Conservation (phyloP, 1,140 invertebrate species). For the Rhyzopertha dominica region DNA sequence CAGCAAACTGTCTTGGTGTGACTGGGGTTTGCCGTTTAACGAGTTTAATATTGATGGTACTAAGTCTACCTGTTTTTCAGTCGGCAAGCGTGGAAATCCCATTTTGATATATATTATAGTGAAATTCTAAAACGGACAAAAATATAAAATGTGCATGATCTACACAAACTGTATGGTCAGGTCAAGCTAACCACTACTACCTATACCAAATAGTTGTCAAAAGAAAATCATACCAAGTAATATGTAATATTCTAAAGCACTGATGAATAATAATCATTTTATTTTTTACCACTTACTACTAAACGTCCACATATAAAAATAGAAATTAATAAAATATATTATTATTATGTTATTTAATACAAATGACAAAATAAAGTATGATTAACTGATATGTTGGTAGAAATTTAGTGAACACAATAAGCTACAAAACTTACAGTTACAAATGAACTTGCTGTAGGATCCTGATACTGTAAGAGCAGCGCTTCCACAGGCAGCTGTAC, state of each 20-base stretch:
- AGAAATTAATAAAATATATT: too few species aligned
- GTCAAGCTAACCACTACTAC: too few species aligned
- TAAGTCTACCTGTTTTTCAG: constrained; percentile 69
- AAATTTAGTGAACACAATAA: not conserved
- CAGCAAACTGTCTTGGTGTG: constrained; percentile 82
- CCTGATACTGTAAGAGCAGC: constrained; percentile 74
- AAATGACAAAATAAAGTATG: not conserved
- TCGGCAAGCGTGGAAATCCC: constrained; percentile 76
- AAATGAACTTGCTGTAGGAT: constrained; percentile 73
- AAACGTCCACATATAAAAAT: too few species aligned
- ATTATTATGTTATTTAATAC: too few species aligned
- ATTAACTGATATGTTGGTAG: constrained; percentile 1
- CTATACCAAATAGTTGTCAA: too few species aligned
- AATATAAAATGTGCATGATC: too few species aligned
- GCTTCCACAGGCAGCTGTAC: constrained; percentile 85
- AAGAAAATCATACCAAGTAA: too few species aligned
- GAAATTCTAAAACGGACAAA: constrained; percentile 84
- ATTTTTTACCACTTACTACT: too few species aligned
- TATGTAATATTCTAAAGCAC: too few species aligned
- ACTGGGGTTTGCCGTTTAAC: constrained; percentile 72
- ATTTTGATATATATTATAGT: constrained; percentile 91
- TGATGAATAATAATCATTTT: too few species aligned
- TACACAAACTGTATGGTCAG: too few species aligned
- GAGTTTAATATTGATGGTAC: constrained; percentile 72
- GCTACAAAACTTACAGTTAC: constrained; percentile 67